Conservation (phyloP, 2,888 invertebrate genomes). For the Dione vanillae region DNA sequence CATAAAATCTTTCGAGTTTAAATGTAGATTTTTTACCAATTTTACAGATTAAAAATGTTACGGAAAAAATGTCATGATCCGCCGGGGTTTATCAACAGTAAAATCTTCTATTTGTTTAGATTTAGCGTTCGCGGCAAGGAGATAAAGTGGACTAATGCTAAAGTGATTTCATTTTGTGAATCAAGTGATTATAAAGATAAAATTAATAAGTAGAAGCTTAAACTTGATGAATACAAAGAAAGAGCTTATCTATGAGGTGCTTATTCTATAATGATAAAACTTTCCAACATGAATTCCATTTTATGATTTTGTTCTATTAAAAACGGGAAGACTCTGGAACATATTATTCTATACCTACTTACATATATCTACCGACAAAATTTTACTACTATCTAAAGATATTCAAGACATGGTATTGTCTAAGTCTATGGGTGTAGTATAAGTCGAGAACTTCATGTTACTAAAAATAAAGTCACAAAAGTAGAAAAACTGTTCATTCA, state of each 20-base stretch:
- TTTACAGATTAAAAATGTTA: slow-evolving; percentile 40
- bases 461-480: not conserved
- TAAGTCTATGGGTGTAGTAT: too few species aligned
- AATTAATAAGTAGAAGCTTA: slow-evolving; percentile 17
- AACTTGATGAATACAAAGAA: too few species aligned
- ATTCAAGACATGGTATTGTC: not conserved
- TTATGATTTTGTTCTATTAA: too few species aligned
- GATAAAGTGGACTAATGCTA: slow-evolving; percentile 39
- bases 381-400: not conserved
- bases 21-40: slow-evolving; percentile 31
- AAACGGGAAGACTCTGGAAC: not conserved
- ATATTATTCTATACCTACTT: not conserved
- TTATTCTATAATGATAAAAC: too few species aligned
- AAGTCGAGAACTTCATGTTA: not conserved
- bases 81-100: slow-evolving; percentile 40
- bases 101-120: slow-evolving; percentile 43
- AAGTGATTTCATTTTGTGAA: slow-evolving; percentile 33
- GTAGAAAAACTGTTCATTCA: too few species aligned
- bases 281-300: too few species aligned
- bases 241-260: too few species aligned
- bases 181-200: slow-evolving; percentile 31
- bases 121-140: slow-evolving; percentile 33
- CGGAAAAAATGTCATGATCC: slow-evolving; percentile 39
- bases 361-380: not conserved
- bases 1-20: slow-evolving; percentile 23